A percentile compares a stretch with the other conserved stretches of the same genome.
phyloP scores from a whole-genome alignment of 1,140 invertebrate species.

The Pseudomyrmex concolor region DNA sequence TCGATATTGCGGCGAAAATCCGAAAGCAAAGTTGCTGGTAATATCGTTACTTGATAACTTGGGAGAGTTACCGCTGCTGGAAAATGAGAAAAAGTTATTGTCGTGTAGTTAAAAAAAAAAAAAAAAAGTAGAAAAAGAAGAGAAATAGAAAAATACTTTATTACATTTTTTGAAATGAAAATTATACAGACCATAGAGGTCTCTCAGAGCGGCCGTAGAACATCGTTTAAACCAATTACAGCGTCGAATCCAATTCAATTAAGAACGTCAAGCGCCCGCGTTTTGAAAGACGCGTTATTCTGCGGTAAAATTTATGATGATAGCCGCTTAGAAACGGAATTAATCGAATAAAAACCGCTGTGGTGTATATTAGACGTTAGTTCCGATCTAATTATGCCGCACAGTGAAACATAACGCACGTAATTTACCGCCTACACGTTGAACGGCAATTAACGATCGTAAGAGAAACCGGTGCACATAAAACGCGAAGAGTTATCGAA shows the following conservation, averaged over 20 bases:
- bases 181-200: no score
- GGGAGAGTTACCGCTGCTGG: background rate
- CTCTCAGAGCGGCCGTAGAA: background rate
- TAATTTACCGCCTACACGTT: conserved; percentile 33
- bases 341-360: conserved; percentile 29
- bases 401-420: background rate
- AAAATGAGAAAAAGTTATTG: background rate
- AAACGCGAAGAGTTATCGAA: conserved; percentile 32
- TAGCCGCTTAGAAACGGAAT: conserved; percentile 1
- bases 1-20: conserved; percentile 28
- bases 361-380: background rate
- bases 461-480: conserved; percentile 49
- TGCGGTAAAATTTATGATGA: conserved; percentile 36
- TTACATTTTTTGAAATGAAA: background rate
- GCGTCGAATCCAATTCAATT: background rate
- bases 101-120: background rate
- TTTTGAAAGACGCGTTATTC: conserved; percentile 16
- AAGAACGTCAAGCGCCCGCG: background rate
- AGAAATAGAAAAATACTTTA: background rate
- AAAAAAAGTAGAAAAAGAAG: no score
- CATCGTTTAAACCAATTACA: background rate
- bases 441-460: conserved; percentile 47
- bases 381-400: conserved; percentile 40
- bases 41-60: background rate
- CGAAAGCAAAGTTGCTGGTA: conserved; percentile 2